These are phyloP conservation scores for Isurus oxyrinchus DNA, from an alignment of 2,113 vertebrate species.

Conservation along the genomic window DNA sequence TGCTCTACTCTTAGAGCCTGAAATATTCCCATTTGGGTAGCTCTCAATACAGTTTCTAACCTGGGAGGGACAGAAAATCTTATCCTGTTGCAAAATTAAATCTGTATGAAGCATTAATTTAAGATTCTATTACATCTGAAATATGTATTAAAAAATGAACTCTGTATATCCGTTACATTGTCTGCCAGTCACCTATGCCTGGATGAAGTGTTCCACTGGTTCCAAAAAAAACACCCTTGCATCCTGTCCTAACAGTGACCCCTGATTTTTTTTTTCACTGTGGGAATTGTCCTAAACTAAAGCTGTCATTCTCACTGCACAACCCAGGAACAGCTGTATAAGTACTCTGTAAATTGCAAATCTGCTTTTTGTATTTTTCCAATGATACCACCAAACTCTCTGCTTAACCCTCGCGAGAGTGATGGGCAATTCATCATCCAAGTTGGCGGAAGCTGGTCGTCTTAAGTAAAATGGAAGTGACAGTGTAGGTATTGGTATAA, in stretches of 20 bases:
- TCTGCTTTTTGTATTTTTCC: neutral
- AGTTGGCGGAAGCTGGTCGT: neutral
- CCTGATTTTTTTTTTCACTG: neutral
- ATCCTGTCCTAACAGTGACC: neutral
- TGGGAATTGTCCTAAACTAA: neutral
- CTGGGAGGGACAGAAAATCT: neutral
- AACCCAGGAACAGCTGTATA: neutral
- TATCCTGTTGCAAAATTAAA: neutral
- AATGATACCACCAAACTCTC: neutral
- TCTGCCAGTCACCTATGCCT: neutral
- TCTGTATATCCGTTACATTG: neutral
- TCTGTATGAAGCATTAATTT: neutral
- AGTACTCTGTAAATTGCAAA: neutral
- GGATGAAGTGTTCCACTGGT: neutral
- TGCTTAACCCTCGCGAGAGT: neutral
- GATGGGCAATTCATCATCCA: neutral
- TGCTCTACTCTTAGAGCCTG: neutral
- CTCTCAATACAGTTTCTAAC: neutral
- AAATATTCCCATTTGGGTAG: neutral
- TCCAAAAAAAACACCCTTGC: neutral
- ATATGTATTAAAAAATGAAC: neutral
- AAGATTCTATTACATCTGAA: neutral
- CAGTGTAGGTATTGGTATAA: neutral
- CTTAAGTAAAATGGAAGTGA: neutral
- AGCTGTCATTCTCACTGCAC: neutral